phyloP scores from a whole-genome alignment of 2,888 invertebrate species.

The Apotomis turbidana region DNA sequence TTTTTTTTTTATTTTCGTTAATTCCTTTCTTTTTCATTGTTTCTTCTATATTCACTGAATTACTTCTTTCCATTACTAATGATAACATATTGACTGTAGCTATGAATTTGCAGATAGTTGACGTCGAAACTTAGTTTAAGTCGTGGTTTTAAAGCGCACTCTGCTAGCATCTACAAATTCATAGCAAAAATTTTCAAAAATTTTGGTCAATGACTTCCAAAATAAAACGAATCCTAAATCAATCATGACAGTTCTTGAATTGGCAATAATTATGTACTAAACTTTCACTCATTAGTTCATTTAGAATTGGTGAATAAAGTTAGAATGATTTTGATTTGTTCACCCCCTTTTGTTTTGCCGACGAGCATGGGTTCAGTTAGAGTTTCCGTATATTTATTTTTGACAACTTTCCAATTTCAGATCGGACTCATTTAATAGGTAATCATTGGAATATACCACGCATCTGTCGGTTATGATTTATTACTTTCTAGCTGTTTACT shows the following conservation, averaged over 20 bases:
- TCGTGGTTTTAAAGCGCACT: constrained; percentile 26
- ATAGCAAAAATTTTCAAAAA: constrained; percentile 35
- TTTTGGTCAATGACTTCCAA: constrained; percentile 47
- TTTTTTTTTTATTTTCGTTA: constrained; percentile 47
- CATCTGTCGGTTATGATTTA: constrained; percentile 59
- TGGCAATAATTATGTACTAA: constrained; percentile 44
- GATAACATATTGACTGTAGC: constrained; percentile 47
- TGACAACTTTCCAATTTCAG: constrained; percentile 81
- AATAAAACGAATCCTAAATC: constrained; percentile 42
- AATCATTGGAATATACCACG: constrained; percentile 74
- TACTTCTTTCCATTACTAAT: constrained; percentile 58
- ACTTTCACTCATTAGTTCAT: constrained; percentile 44
- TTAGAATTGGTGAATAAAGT: constrained; percentile 36
- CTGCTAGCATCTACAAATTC: constrained; percentile 50
- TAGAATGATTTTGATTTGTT: constrained; percentile 37
- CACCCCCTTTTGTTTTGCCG: constrained; percentile 49
- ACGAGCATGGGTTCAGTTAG: constrained; percentile 60
- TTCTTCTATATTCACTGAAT: constrained; percentile 58
- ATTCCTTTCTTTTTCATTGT: constrained; percentile 53
- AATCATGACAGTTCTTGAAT: constrained; percentile 45
- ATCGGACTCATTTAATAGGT: constrained; percentile 85
- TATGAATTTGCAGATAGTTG: constrained; percentile 57
- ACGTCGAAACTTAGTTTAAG: constrained; percentile 5
- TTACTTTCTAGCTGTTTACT: constrained; percentile 69
- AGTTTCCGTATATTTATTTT: constrained; percentile 70